These are phyloP conservation scores for Saccostrea cuccullata DNA, from an alignment of 1,140 invertebrate species.

Conservation along the genomic window DNA sequence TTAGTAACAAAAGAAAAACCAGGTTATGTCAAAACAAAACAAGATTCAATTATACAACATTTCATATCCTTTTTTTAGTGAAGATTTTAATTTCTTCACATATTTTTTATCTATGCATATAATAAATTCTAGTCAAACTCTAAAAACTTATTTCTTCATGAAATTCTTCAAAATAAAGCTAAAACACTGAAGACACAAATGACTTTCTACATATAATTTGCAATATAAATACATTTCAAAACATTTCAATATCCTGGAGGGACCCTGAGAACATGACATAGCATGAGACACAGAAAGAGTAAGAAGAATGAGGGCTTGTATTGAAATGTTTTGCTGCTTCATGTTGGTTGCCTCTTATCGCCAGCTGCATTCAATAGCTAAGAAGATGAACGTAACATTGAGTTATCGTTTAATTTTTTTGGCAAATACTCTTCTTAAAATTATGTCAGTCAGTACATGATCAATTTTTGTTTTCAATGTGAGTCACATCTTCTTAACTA, in stretches of 20 bases:
- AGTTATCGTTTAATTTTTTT: not conserved
- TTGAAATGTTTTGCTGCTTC: slow-evolving; percentile 29
- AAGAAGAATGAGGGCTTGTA: not conserved
- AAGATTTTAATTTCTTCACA: not conserved
- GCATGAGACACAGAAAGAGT: not conserved
- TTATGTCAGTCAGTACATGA: not conserved
- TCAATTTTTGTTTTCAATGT: not conserved
- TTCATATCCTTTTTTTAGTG: not conserved
- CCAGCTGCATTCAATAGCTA: slow-evolving; percentile 29
- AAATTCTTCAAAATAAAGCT: not conserved
- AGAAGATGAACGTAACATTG: not conserved
- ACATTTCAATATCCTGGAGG: slow-evolving; percentile 2
- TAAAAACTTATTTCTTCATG: not conserved
- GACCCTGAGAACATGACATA: not conserved
- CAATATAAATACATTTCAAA: slow-evolving; percentile 27
- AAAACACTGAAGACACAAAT: slow-evolving; percentile 6
- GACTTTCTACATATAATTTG: not conserved
- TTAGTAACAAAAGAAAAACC: slow-evolving; percentile 29
- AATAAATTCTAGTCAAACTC: not conserved
- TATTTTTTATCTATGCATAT: not conserved
- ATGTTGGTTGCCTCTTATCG: slow-evolving; percentile 22
- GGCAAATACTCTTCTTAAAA: not conserved
- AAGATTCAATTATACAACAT: not conserved
- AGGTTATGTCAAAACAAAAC: not conserved
- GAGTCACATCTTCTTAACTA: slow-evolving; percentile 5